Percentiles rank a stretch among this genome's conserved stretches.
These are phyloP conservation scores for Stenichneumon culpator DNA, from an alignment of 2,888 invertebrate genomes.

Conservation along the genomic window DNA sequence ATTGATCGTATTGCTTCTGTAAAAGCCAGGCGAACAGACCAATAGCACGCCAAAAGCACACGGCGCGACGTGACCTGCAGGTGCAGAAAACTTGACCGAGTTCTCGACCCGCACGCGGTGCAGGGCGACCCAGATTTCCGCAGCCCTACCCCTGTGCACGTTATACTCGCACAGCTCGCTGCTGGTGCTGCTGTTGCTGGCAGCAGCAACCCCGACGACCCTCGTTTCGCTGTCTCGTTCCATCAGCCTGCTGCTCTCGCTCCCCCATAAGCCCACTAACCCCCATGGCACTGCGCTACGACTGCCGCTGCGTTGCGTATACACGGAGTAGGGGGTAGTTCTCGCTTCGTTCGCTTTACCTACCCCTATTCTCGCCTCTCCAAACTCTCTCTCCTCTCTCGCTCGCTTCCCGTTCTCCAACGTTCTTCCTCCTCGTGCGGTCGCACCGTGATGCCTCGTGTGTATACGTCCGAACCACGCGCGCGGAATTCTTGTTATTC, in stretches of 20 bases:
- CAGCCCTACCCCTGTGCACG: conserved; percentile 71
- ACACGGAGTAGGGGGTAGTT: conserved; percentile 32
- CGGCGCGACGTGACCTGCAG: conserved; percentile 79
- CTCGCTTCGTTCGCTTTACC: conserved; percentile 39
- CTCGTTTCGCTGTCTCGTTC: conserved; percentile 59
- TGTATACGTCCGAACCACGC: conserved; percentile 37
- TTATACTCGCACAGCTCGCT: conserved; percentile 42
- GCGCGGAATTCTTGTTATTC: conserved; percentile 46
- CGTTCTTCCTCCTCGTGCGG: conserved; percentile 25
- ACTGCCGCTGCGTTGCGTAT: conserved; percentile 39
- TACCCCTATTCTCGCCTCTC: conserved; percentile 51
- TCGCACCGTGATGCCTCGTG: conserved; percentile 38
- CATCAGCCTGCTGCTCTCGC: conserved; percentile 61
- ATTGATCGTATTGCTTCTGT: conserved; percentile 3
- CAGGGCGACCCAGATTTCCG: conserved; percentile 82
- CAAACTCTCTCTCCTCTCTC: background rate
- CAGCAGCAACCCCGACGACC: conserved; percentile 61
- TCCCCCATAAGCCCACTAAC: conserved; percentile 63
- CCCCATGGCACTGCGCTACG: conserved; percentile 65
- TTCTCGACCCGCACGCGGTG: conserved; percentile 81
- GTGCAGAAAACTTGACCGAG: conserved; percentile 85
- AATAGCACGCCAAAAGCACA: conserved; percentile 52
- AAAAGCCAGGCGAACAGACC: conserved; percentile 48
- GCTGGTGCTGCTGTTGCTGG: conserved; percentile 45
- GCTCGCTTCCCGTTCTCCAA: background rate